Conservation (phyloP, 1,140 invertebrate species). For the Bombus fervidus region DNA sequence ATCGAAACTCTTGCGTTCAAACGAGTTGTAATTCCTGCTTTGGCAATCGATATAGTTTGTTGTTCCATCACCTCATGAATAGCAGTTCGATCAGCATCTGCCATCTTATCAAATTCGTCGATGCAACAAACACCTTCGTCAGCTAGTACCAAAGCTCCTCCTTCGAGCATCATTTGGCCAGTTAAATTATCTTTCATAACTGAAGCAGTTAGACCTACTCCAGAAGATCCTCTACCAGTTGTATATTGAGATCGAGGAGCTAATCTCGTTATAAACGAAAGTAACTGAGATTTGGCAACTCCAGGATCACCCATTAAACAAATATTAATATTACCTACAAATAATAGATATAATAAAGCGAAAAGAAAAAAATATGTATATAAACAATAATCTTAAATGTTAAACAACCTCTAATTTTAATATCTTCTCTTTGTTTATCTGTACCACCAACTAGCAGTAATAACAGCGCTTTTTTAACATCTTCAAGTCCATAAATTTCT, state of each 20-base stretch:
- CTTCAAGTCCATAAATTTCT: conserved; percentile 99
- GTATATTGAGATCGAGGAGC: conserved; percentile 97
- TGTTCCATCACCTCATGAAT: conserved; percentile 99
- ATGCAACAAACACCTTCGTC: conserved; percentile 99
- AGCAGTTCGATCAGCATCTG: conserved; percentile 96
- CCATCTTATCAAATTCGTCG: conserved; percentile 99
- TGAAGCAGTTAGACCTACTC: conserved; percentile 98
- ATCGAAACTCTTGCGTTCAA: conserved; percentile 98
- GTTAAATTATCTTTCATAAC: conserved; percentile 99
- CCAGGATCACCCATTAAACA: conserved; percentile 99
- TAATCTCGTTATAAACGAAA: conserved; percentile 97
- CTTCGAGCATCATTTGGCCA: conserved; percentile 98
- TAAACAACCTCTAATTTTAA: conserved; percentile 89
- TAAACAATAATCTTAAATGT: background rate
- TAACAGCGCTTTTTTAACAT: conserved; percentile 98
- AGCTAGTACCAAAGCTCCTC: conserved; percentile 98
- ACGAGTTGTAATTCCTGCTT: conserved; percentile 99
- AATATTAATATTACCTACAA: conserved; percentile 96
- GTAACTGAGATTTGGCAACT: conserved; percentile 98
- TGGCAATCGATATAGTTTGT: conserved; percentile 99
- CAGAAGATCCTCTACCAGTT: conserved; percentile 97
- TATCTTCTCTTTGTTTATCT: conserved; percentile 92
- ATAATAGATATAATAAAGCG: background rate
- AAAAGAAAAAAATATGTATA: background rate
- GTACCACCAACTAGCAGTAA: conserved; percentile 97